Base-by-base conservation (phyloP, 1,140 invertebrate species). In the Antheraea mylitta region DNA sequence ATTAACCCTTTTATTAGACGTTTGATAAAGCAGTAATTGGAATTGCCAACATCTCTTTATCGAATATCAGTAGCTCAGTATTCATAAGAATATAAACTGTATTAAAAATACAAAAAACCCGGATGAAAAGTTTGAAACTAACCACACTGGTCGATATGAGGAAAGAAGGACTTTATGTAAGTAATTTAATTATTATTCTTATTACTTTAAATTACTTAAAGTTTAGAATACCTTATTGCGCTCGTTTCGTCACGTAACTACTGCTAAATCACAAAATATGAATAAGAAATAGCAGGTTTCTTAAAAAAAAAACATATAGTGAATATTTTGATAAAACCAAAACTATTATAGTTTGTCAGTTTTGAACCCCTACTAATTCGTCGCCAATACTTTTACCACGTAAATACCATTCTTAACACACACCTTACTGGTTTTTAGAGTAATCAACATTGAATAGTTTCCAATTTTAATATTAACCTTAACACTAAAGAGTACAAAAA, bases 401-500 rank as follows among this genome's bases (percentile, higher is more conserved):
- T 53, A 53, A 53, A 89, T 81, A 89, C 79, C 81, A 83, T 82
- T 78, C 86, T 87, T 89, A 90, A 86, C 76, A 79, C 82, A 79
- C 19, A 61, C 60, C 16, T 87, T 88, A 87, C 86, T 86, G 83
- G 86, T 89, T 90, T 72, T 89, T 87, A 89, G 86, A 90, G 85
- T 89, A 86, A 88, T 89, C 84, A 91, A 91, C 89, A 90, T 91
- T 89, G 86, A 91, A 91, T 91, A 91, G 84, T 87, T 88, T 81
- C 59, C 53, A 76, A 83, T 85, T 91, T 89, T 61, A 30, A 92
- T 89, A 90, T 86, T 90, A 89, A 89, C 83, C 90, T 90, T 92
- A 92, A 85, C 77, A 86, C 85, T 90, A 92, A 90, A 92, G 90
- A 92, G 90, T 92, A 92, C 88, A 92, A 92, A 92, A 92, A 92